A percentile compares a stretch with the other conserved stretches of the same genome.
Evolutionary conservation across 2,888 invertebrate species (phyloP).

Genomic region (Desoria tigrina): DNA sequence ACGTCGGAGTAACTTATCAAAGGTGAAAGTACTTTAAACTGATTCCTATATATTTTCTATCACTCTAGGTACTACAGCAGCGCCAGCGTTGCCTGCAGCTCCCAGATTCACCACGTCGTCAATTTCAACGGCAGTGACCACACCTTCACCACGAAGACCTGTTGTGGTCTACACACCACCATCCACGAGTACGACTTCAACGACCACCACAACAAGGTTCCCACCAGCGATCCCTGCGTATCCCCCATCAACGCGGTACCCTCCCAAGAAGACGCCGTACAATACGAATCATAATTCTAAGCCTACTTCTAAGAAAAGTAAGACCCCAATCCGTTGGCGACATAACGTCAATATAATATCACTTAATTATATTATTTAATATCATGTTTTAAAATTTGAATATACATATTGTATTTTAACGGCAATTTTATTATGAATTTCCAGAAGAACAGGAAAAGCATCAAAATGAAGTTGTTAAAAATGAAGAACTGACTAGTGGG

Average conservation of each 20-base stretch:
- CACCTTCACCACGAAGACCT: slow-evolving; percentile 44
- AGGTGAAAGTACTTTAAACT: too few relatives aligned
- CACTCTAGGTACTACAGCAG: slow-evolving; percentile 57
- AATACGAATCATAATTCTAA: slow-evolving; percentile 58
- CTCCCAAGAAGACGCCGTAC: slow-evolving; percentile 53
- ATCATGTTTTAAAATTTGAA: not conserved
- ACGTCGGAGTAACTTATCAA: too few relatives aligned
- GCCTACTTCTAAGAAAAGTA: slow-evolving; percentile 68
- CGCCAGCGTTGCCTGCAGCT: slow-evolving; percentile 63
- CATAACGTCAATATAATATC: too few relatives aligned
- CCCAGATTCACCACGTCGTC: slow-evolving; percentile 60
- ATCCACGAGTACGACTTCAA: slow-evolving; percentile 28
- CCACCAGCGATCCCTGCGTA: slow-evolving; percentile 56
- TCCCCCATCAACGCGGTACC: slow-evolving; percentile 55
- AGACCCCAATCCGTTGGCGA: slow-evolving; percentile 48
- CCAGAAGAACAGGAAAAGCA: slow-evolving; percentile 82
- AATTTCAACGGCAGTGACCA: slow-evolving; percentile 58
- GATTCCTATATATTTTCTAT: not conserved
- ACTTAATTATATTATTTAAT: not conserved
- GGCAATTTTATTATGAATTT: slow-evolving; percentile 45
- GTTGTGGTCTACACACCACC: slow-evolving; percentile 49
- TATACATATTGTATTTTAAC: not conserved
- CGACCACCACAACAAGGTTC: slow-evolving; percentile 24
- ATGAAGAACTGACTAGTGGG: slow-evolving; percentile 75
- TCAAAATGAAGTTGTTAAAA: slow-evolving; percentile 89